These are phyloP conservation scores for Acyrthosiphon pisum DNA, from an alignment of 1,140 invertebrate genomes.

Conservation along the genomic window DNA sequence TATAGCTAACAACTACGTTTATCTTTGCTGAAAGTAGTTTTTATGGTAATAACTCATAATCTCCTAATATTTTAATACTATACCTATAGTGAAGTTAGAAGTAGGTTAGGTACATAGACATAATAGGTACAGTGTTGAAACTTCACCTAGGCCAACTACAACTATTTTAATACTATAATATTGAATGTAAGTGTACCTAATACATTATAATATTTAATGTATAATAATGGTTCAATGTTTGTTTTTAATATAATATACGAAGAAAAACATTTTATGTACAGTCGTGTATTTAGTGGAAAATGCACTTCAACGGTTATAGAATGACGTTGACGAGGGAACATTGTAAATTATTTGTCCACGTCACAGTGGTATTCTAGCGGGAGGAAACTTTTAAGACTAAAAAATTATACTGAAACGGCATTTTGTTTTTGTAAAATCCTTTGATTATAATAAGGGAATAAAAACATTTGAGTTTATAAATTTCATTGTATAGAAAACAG, in stretches of 20 bases:
- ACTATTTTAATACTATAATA: background rate
- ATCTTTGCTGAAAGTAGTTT: too few relatives aligned
- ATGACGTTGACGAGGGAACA: conserved; percentile 41
- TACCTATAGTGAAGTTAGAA: too few relatives aligned
- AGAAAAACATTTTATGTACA: background rate
- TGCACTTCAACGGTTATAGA: conserved; percentile 17
- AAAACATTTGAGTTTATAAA: conserved; percentile 7
- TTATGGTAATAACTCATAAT: too few relatives aligned
- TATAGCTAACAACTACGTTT: too few relatives aligned
- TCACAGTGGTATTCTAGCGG: conserved; percentile 3
- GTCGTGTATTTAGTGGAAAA: background rate
- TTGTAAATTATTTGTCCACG: background rate
- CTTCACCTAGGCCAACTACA: too few relatives aligned
- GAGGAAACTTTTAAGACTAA: conserved; percentile 8
- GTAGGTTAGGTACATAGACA: too few relatives aligned
- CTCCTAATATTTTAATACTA: too few relatives aligned
- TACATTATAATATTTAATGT: background rate
- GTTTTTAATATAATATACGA: background rate
- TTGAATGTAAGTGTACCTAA: background rate
- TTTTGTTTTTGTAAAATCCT: background rate
- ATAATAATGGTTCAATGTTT: background rate
- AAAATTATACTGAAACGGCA: background rate
- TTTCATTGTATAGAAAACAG: background rate
- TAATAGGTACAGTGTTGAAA: too few relatives aligned
- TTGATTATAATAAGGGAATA: background rate